Evolutionary conservation across 2,113 vertebrate species (phyloP).

Genomic region (Ranitomeya imitator): DNA sequence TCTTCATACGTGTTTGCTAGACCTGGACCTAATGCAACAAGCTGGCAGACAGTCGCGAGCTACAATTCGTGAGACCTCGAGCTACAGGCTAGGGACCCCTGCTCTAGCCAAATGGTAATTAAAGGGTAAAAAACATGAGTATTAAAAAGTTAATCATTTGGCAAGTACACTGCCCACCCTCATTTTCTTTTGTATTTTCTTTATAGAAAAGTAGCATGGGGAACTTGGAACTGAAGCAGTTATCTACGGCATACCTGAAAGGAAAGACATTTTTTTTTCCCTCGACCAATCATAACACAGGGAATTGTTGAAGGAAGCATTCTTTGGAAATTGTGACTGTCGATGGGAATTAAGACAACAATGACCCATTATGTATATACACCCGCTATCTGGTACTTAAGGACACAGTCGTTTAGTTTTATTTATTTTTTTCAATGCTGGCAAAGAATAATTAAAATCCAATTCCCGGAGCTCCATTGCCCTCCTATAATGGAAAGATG

Average conservation of each 20-base stretch:
- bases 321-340: background rate
- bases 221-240: background rate
- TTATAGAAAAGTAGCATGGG: background rate
- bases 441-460: slow-evolving; percentile 14
- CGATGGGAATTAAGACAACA: background rate
- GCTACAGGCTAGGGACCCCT: too few relatives aligned
- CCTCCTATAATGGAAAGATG: background rate
- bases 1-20: too few relatives aligned
- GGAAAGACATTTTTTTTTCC: background rate
- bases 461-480: background rate
- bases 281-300: background rate
- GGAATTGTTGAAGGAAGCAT: background rate
- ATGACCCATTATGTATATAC: background rate
- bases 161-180: background rate
- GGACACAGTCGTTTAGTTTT: background rate
- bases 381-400: background rate
- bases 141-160: background rate
- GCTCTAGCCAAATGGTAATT: too few relatives aligned
- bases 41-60: too few relatives aligned
- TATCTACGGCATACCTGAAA: background rate
- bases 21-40: too few relatives aligned
- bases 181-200: background rate
- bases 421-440: background rate
- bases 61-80: too few relatives aligned
- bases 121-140: background rate